Conservation (phyloP, 2,888 invertebrate genomes). For the Lasioglossum zephyrum region DNA sequence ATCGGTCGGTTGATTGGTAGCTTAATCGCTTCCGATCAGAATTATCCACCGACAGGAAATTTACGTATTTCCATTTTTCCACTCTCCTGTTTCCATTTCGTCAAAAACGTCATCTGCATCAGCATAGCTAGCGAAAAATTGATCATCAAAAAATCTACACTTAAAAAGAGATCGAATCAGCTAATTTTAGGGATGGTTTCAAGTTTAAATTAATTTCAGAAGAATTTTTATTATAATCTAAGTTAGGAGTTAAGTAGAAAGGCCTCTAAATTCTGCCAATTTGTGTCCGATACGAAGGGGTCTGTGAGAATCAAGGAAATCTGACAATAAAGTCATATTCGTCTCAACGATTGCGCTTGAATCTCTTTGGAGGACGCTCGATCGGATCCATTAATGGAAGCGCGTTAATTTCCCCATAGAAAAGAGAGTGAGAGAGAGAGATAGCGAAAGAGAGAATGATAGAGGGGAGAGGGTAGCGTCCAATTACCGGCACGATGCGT, state of each 20-base stretch:
- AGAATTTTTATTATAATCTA: neutral
- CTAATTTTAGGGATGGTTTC: too few species aligned
- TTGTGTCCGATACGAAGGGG: neutral
- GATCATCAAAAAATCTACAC: neutral
- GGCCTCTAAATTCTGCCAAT: neutral
- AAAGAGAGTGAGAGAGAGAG: neutral
- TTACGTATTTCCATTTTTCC: neutral
- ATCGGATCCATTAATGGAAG: slow-evolving; percentile 8
- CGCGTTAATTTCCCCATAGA: slow-evolving; percentile 30
- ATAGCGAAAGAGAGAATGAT: neutral
- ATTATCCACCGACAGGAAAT: neutral
- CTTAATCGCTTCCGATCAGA: neutral
- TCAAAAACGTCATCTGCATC: neutral
- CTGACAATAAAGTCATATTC: neutral
- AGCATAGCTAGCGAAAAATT: neutral
- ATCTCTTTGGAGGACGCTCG: neutral
- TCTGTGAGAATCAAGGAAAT: neutral
- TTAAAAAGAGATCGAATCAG: neutral
- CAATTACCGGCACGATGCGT: slow-evolving; percentile 56
- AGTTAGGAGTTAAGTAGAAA: neutral
- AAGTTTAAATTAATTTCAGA: too few species aligned
- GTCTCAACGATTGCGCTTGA: neutral
- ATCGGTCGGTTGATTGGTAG: neutral
- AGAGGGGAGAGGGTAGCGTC: slow-evolving; percentile 20
- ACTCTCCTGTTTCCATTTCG: neutral